Base-by-base conservation (phyloP, 1,140 invertebrate genomes). In the Listronotus oregonensis region DNA sequence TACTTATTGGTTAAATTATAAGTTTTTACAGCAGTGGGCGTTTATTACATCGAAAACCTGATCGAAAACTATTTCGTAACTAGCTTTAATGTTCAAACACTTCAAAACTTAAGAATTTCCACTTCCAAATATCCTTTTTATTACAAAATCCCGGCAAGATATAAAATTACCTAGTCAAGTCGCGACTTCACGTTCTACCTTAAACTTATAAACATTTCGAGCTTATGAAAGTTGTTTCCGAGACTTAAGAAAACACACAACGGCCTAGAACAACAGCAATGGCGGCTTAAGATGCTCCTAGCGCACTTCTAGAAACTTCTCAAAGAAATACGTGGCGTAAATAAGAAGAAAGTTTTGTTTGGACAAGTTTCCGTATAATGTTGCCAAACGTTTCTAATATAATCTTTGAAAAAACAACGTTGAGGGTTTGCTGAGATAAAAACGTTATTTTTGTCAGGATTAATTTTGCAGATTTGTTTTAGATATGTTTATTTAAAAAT, bases 181-280 rank as follows among this genome's bases (percentile, higher is more conserved):
- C 56, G 46, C 56, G 56, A 27, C 40, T 27, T 49, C 58, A 49
- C 46, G 15, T 61, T 31, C 21, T 32, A 37, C 31, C 58, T 61
- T 61, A 59, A 59, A 59, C 56, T 59, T 59, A 59, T 59, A 59
- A 59, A 59, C 56, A 61, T 61, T 61, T 50, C 46, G 46, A 61
- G 46, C 58, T 51, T 51, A 61, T 51, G 58, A 61, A 61, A 61
- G 56, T 59, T 59, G 56, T 59, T 59, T 43, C 43, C 27, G 27
- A 31, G 46, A 15, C 56, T 59, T 32, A 21, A 15, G 46, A 59
- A 59, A 59, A 59, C 44, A 59, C 14, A 59, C 56, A 37, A 59
- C 27, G 56, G 56, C 56, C 56, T 59, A 40, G 56, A 59, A 59
- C 56, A 59, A 59, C 56, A 59, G 46, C 56, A 43, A 47, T 21